Evolutionary conservation across 2,888 invertebrate species (phyloP).

Genomic region (Frankliniella fusca): DNA sequence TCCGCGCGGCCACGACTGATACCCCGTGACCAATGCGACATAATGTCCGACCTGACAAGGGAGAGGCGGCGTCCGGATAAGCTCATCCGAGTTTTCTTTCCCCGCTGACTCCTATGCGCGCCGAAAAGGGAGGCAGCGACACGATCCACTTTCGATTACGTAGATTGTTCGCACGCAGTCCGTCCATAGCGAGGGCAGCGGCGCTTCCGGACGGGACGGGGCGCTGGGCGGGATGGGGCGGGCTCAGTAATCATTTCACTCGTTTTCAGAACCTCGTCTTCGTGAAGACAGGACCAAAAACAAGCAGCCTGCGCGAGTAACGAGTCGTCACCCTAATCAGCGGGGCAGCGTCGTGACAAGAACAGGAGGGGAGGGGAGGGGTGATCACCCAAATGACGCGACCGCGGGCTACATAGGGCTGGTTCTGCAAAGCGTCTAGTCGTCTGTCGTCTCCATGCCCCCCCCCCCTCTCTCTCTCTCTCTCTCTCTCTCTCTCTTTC

Average conservation of each 20-base stretch:
- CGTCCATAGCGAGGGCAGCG: neutral
- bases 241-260: neutral
- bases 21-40: conserved; percentile 16
- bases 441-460: too few relatives aligned
- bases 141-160: neutral
- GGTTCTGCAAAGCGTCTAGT: too few relatives aligned
- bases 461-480: too few relatives aligned
- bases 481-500: too few relatives aligned
- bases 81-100: too few relatives aligned
- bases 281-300: too few relatives aligned
- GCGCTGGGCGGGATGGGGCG: neutral
- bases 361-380: neutral
- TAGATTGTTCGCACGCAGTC: neutral
- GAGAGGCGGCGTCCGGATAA: too few relatives aligned
- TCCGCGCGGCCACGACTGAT: neutral
- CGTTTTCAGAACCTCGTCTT: neutral
- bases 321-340: too few relatives aligned
- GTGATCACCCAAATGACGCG: neutral
- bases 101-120: too few relatives aligned
- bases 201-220: neutral
- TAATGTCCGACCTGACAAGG: neutral
- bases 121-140: too few relatives aligned
- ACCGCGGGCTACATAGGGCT: neutral
- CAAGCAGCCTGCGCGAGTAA: too few relatives aligned
- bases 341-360: too few relatives aligned